Conservation (phyloP, 2,113 vertebrate genomes). For the Onychorhynchus coronatus region DNA sequence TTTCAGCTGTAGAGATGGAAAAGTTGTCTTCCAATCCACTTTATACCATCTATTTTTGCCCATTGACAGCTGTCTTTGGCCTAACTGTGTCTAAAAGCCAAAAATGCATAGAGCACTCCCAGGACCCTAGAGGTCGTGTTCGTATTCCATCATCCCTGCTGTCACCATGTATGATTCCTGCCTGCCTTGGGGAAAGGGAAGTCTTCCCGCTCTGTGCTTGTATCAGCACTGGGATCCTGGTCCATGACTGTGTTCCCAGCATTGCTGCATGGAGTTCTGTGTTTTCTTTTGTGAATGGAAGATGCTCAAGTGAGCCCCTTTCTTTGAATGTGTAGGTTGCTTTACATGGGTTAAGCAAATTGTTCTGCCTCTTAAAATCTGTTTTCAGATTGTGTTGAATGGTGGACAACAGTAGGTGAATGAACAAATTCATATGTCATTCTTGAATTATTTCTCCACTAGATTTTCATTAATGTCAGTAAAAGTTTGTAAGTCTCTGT, state of each 20-base stretch:
- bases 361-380: background rate
- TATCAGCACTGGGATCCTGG: background rate
- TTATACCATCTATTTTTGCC: background rate
- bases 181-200: background rate
- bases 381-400: background rate
- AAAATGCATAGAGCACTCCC: background rate
- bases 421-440: fast-evolving
- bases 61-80: background rate
- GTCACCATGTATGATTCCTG: background rate
- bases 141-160: background rate
- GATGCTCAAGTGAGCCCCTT: background rate
- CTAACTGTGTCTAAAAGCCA: background rate
- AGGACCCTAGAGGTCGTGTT: background rate
- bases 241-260: background rate
- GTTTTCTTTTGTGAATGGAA: background rate
- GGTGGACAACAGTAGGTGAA: background rate
- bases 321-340: background rate
- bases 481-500: background rate
- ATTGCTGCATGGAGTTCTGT: fast-evolving
- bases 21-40: background rate
- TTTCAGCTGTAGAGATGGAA: background rate
- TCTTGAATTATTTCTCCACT: background rate
- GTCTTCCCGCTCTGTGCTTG: background rate
- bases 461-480: background rate
- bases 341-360: background rate